phyloP scores from a whole-genome alignment of 2,888 invertebrate genomes.

The Ctenicera cuprea region DNA sequence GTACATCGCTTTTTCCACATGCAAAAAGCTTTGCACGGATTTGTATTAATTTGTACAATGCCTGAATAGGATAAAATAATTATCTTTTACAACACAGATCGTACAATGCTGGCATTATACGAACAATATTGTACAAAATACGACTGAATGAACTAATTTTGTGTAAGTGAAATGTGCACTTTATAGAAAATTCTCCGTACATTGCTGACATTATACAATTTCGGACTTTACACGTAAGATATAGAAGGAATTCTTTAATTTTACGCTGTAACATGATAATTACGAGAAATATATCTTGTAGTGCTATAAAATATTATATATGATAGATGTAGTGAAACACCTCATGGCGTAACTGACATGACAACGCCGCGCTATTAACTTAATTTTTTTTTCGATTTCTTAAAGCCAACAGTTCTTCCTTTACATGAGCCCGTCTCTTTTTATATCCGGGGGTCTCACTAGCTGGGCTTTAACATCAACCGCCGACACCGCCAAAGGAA shows the following conservation, averaged over 20 bases:
- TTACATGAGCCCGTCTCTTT: slow-evolving; percentile 39
- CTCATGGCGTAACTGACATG: slow-evolving; percentile 33
- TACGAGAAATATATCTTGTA: slow-evolving; percentile 13
- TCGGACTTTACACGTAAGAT: too few species aligned
- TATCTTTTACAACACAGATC: too few species aligned
- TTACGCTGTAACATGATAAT: slow-evolving; percentile 17
- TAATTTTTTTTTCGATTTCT: slow-evolving; percentile 34
- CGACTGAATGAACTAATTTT: too few species aligned
- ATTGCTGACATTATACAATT: too few species aligned
- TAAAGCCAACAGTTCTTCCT: slow-evolving; percentile 34
- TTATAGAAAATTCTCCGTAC: too few species aligned
- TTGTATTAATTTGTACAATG: too few species aligned
- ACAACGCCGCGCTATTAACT: slow-evolving; percentile 40
- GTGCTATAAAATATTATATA: slow-evolving; percentile 18
- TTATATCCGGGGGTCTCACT: slow-evolving; percentile 37
- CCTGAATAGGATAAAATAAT: too few species aligned
- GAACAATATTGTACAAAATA: too few species aligned
- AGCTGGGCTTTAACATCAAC: slow-evolving; percentile 39
- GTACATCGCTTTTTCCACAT: too few species aligned
- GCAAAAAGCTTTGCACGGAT: too few species aligned
- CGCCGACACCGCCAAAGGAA: slow-evolving; percentile 54
- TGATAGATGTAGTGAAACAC: slow-evolving; percentile 23
- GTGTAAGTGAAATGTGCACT: too few species aligned
- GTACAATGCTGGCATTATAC: too few species aligned
- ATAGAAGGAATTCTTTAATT: slow-evolving; percentile 12